phyloP scores from a whole-genome alignment of 2,888 invertebrate genomes.

The Chelonus formosanus region DNA sequence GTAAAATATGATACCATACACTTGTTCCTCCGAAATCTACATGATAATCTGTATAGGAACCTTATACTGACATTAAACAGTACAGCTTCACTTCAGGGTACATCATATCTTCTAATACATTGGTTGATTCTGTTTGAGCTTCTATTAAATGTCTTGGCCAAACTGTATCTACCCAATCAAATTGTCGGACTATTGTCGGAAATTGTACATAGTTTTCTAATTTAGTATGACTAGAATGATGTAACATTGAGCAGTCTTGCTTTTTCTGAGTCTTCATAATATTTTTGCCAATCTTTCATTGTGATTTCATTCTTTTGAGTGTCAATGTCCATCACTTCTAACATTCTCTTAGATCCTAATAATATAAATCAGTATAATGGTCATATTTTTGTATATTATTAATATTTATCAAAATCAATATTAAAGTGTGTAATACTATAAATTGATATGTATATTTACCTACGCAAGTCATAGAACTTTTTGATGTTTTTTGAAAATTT shows the following conservation, averaged over 20 bases:
- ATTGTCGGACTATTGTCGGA: slow-evolving; percentile 88
- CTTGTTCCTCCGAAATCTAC: slow-evolving; percentile 99
- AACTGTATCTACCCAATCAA: slow-evolving; percentile 98
- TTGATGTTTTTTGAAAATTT: too few relatives aligned
- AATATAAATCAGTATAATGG: too few relatives aligned
- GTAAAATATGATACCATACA: slow-evolving; percentile 97
- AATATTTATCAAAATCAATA: background rate
- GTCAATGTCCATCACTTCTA: slow-evolving; percentile 98
- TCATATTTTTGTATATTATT: too few relatives aligned
- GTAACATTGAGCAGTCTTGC: slow-evolving; percentile 92
- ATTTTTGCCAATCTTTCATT: slow-evolving; percentile 94
- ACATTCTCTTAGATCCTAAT: slow-evolving; percentile 81
- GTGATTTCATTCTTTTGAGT: slow-evolving; percentile 98
- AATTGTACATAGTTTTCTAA: slow-evolving; percentile 94
- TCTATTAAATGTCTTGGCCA: slow-evolving; percentile 97
- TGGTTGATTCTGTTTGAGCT: slow-evolving; percentile 92
- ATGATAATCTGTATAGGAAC: slow-evolving; percentile 98
- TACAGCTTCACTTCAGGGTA: slow-evolving; percentile 98
- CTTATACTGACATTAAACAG: slow-evolving; percentile 95
- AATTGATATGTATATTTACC: slow-evolving; percentile 65
- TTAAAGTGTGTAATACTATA: background rate
- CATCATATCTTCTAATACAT: slow-evolving; percentile 95
- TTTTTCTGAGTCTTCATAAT: slow-evolving; percentile 90
- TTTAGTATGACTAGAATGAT: slow-evolving; percentile 93
- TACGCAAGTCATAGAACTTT: slow-evolving; percentile 93